A percentile compares a stretch with the other conserved stretches of the same genome.
Evolutionary conservation across 2,113 vertebrate species (phyloP).

Genomic region (Natator depressus): DNA sequence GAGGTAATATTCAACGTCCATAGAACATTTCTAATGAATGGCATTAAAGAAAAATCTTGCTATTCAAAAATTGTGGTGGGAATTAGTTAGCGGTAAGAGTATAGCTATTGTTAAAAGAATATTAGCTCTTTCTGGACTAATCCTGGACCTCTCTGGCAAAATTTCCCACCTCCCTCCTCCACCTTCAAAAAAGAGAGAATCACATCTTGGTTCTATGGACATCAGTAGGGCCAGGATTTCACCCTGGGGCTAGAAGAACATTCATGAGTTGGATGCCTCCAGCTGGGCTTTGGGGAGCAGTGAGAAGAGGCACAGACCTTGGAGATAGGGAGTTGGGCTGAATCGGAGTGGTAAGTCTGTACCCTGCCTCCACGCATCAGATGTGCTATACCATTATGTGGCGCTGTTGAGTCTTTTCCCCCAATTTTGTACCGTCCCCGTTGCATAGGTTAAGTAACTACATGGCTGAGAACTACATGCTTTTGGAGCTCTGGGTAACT

Average conservation of each 20-base stretch:
- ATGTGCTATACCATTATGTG: background rate
- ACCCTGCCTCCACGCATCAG: background rate
- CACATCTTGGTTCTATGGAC: background rate
- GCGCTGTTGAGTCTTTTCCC: background rate
- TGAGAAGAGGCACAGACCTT: background rate
- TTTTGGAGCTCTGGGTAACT: background rate
- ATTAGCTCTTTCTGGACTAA: background rate
- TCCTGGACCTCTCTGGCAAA: background rate
- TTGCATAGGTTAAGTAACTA: background rate
- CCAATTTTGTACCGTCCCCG: too few species aligned
- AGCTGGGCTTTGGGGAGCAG: background rate
- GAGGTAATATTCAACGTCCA: conserved; percentile 23
- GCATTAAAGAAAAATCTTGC: background rate
- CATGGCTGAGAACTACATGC: background rate
- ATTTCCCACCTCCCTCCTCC: background rate
- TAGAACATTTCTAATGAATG: conserved; percentile 3
- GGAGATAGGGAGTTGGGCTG: background rate
- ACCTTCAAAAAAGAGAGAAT: background rate
- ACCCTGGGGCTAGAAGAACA: background rate
- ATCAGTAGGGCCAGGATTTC: background rate
- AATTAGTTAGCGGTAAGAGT: background rate
- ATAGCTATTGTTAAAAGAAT: background rate
- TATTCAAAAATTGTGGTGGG: background rate
- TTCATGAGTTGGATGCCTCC: background rate
- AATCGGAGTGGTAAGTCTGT: background rate